Evolutionary conservation across 2,797 vertebrate species (phyloP).

Genomic region (Mus minutoides): DNA sequence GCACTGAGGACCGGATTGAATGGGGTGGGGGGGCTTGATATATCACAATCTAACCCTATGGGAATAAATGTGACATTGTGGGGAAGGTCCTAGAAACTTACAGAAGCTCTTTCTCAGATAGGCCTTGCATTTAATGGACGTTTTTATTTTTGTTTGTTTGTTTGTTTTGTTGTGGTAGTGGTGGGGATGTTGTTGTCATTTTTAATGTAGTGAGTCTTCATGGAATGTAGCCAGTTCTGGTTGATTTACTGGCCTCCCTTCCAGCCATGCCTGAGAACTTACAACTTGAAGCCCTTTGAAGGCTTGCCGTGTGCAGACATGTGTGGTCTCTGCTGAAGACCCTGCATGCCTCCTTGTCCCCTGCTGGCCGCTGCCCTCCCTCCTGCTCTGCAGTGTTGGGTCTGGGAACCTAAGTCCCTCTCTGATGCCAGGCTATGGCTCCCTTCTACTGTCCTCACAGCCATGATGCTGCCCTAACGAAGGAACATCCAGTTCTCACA

Average conservation of each 20-base stretch:
- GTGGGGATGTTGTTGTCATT: neutral
- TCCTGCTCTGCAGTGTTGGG: neutral
- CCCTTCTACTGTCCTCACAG: neutral
- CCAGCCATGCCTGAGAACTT: neutral
- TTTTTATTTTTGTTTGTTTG: neutral
- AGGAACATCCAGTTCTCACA: neutral
- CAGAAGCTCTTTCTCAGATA: neutral
- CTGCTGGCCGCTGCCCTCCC: too few species aligned
- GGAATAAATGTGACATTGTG: neutral
- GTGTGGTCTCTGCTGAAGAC: neutral
- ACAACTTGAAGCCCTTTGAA: too few species aligned
- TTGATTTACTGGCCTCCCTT: neutral
- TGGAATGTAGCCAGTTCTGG: neutral
- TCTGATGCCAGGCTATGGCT: neutral
- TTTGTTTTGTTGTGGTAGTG: neutral
- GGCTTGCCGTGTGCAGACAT: accelerated
- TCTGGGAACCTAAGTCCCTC: neutral
- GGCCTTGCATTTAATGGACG: neutral
- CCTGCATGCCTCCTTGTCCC: neutral
- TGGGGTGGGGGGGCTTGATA: too few species aligned
- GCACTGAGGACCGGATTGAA: neutral
- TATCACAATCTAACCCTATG: neutral
- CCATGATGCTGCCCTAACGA: neutral
- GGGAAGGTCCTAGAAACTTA: neutral
- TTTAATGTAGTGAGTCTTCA: neutral